These are phyloP conservation scores for Holothuria scabra DNA, from an alignment of 53 echinoderm and acorn worm genomes.

Conservation along the genomic window DNA sequence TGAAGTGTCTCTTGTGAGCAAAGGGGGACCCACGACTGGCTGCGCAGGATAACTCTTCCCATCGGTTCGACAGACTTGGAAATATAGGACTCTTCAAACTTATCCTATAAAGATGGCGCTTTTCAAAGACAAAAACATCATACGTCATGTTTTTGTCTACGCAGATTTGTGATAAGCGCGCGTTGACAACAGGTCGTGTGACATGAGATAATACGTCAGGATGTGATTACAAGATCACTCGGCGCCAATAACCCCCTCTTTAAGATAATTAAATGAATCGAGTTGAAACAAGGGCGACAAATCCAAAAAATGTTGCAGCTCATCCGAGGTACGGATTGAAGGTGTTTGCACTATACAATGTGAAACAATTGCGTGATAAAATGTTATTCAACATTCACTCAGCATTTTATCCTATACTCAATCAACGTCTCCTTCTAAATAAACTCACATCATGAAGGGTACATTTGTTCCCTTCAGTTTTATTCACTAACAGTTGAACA, in stretches of 20 bases:
- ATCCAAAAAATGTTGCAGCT: conserved; percentile 17
- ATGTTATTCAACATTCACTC: conserved; percentile 43
- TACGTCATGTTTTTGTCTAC: neutral
- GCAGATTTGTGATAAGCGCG: conserved; percentile 2
- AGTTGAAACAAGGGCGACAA: conserved; percentile 32
- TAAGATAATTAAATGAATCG: conserved; percentile 30
- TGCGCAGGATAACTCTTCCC: too few species aligned
- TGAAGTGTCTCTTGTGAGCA: too few species aligned
- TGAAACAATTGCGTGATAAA: conserved; percentile 1
- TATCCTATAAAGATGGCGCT: neutral
- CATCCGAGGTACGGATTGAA: too few species aligned
- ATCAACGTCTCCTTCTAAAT: conserved; percentile 15
- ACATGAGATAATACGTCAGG: conserved; percentile 9
- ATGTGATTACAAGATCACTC: conserved; percentile 27
- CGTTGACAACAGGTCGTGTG: conserved; percentile 31
- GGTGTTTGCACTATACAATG: too few species aligned
- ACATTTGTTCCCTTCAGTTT: conserved; percentile 28
- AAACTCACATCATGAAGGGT: neutral
- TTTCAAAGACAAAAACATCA: neutral
- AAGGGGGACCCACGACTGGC: too few species aligned
- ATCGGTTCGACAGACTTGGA: too few species aligned
- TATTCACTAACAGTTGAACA: conserved; percentile 2
- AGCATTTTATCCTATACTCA: conserved; percentile 11
- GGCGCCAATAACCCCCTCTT: conserved; percentile 17
- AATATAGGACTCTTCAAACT: too few species aligned